These are phyloP conservation scores for Argentina silus DNA, from an alignment of 2,797 vertebrate genomes.

Conservation along the genomic window DNA sequence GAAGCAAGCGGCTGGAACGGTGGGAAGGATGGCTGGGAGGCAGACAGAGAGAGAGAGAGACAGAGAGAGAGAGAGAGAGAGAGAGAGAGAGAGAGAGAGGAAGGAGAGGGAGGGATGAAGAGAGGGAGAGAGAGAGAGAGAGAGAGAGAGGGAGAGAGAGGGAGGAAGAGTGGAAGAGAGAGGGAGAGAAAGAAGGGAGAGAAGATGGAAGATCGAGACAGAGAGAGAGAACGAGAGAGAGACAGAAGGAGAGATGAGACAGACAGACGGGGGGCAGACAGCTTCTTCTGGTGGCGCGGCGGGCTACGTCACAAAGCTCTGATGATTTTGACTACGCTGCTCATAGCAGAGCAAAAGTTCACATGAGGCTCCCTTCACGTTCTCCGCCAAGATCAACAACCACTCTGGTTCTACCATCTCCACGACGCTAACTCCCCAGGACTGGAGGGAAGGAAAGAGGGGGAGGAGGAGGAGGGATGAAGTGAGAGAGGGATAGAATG, in stretches of 20 bases:
- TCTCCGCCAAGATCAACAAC: constrained; percentile 47
- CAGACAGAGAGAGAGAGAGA: constrained; percentile 23
- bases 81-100: neutral
- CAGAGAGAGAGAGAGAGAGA: neutral
- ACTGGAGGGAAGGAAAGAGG: constrained; percentile 16
- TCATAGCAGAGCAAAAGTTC: constrained; percentile 43
- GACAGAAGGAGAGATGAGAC: neutral
- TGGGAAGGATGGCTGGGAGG: constrained; percentile 10
- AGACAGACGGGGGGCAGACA: neutral
- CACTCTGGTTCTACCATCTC: constrained; percentile 16
- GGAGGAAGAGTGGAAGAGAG: neutral
- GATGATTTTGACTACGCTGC: constrained; percentile 29
- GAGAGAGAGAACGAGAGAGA: neutral
- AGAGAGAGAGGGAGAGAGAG: neutral
- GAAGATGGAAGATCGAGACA: neutral
- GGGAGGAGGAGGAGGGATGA: neutral
- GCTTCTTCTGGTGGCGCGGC: neutral
- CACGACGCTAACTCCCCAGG: constrained; percentile 17
- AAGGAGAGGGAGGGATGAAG: neutral
- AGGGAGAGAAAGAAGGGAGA: neutral
- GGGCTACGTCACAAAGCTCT: constrained; percentile 26
- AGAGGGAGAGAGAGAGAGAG: neutral
- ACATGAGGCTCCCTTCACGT: constrained; percentile 40
- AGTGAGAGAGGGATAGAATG: neutral
- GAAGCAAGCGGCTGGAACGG: neutral